These are phyloP conservation scores for Cyrtonyx montezumae DNA, from an alignment of 2,113 vertebrate genomes.

Conservation along the genomic window DNA sequence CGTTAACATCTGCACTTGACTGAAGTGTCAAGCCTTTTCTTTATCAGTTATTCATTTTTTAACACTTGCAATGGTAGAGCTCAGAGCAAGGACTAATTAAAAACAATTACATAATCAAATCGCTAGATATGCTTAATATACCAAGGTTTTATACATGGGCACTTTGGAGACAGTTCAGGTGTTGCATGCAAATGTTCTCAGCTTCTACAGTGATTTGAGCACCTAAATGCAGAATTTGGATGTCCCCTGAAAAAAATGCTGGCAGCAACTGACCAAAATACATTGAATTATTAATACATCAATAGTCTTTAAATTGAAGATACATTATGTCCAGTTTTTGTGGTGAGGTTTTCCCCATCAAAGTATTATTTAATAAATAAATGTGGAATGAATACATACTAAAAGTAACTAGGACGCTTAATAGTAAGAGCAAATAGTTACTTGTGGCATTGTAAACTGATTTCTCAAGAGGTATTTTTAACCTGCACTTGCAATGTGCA, in stretches of 20 bases:
- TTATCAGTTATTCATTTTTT: conserved; percentile 11
- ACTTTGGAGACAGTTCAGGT: background rate
- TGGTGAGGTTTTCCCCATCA: background rate
- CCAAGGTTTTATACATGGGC: background rate
- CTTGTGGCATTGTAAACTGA: background rate
- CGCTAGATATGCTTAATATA: background rate
- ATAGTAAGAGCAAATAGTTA: background rate
- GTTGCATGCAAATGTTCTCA: background rate
- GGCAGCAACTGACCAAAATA: background rate
- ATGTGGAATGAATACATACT: background rate
- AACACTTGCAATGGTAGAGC: background rate
- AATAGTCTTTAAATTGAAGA: background rate
- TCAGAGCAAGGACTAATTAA: conserved; percentile 24
- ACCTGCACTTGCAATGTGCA: background rate
- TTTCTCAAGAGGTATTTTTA: background rate
- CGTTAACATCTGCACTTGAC: background rate
- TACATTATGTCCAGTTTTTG: background rate
- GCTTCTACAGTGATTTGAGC: background rate
- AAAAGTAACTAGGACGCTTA: background rate
- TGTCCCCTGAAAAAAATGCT: background rate
- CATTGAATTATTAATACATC: background rate
- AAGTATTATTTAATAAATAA: background rate
- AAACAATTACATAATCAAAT: conserved; percentile 23
- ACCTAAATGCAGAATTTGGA: background rate
- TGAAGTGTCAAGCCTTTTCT: background rate